These are phyloP conservation scores for Marasmarcha lunaedactyla DNA, from an alignment of 2,888 invertebrate genomes.

Conservation along the genomic window DNA sequence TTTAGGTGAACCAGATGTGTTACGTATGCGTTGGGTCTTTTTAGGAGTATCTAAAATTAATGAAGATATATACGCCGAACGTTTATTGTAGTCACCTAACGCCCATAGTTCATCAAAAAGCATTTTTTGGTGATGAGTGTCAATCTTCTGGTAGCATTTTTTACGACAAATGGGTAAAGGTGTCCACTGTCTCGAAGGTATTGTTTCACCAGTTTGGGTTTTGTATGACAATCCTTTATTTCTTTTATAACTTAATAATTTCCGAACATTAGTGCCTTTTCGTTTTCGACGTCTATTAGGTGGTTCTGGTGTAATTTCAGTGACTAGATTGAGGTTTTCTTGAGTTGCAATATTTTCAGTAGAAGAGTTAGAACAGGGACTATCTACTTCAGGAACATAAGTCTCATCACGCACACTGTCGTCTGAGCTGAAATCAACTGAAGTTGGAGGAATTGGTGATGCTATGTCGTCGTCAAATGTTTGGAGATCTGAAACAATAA, in stretches of 20 bases:
- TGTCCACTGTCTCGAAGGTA: no score
- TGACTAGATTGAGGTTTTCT: neutral
- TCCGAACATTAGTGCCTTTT: neutral
- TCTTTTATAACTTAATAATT: neutral
- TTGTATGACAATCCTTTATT: neutral
- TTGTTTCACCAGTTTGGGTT: no score
- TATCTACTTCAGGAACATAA: neutral
- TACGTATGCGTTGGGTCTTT: no score
- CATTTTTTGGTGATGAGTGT: no score
- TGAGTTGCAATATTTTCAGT: neutral
- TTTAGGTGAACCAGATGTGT: no score
- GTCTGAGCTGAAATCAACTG: slow-evolving; percentile 1
- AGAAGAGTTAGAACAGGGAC: neutral
- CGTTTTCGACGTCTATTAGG: neutral
- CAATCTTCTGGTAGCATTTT: no score
- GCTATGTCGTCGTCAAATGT: neutral
- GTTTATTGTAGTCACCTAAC: no score
- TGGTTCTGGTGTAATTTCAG: neutral
- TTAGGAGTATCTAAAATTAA: no score
- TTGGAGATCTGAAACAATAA: slow-evolving; percentile 1
- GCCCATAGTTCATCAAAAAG: no score
- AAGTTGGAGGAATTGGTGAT: neutral
- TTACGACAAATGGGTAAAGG: no score
- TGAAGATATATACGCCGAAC: no score
- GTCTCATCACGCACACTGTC: slow-evolving; percentile 1